Conservation (phyloP, 2,113 vertebrate species). For the Microtus ochrogaster region DNA sequence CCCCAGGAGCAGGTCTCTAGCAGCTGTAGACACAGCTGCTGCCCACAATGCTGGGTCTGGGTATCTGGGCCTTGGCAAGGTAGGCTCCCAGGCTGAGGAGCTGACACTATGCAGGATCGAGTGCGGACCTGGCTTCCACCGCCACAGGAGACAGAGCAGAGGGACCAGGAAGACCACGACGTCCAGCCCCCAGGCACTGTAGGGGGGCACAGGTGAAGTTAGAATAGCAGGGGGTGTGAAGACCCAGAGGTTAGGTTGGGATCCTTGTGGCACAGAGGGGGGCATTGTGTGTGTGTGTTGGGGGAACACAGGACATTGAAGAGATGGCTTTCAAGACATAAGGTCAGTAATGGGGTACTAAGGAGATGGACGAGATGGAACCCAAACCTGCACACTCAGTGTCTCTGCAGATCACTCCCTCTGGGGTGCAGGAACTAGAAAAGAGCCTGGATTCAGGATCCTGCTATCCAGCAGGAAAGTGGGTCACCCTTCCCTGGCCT, state of each 20-base stretch:
- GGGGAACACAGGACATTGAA: background rate
- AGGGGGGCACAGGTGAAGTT: background rate
- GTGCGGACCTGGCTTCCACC: slow-evolving; percentile 85
- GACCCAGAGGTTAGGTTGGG: background rate
- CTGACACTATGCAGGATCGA: slow-evolving; percentile 88
- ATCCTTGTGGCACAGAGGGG: background rate
- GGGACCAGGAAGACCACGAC: slow-evolving; percentile 93
- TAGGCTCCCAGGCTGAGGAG: slow-evolving; percentile 84
- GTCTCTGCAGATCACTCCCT: slow-evolving; percentile 91
- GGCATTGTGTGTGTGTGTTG: no score
- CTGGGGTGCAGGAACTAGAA: slow-evolving; percentile 92
- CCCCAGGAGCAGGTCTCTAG: slow-evolving; percentile 88
- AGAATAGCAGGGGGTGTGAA: background rate
- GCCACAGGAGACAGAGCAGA: slow-evolving; percentile 91
- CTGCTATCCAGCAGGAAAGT: background rate
- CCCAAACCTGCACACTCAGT: slow-evolving; percentile 88
- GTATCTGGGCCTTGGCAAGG: slow-evolving; percentile 86
- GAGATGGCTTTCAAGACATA: background rate
- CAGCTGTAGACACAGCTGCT: slow-evolving; percentile 82
- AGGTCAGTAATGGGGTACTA: background rate
- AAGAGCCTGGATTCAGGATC: background rate
- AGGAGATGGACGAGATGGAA: fast-evolving
- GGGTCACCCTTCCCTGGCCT: fast-evolving
- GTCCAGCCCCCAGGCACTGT: slow-evolving; percentile 91
- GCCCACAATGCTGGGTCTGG: slow-evolving; percentile 86